Evolutionary conservation across 2,888 invertebrate genomes (phyloP).

Genomic region (Lepidonotus clava): DNA sequence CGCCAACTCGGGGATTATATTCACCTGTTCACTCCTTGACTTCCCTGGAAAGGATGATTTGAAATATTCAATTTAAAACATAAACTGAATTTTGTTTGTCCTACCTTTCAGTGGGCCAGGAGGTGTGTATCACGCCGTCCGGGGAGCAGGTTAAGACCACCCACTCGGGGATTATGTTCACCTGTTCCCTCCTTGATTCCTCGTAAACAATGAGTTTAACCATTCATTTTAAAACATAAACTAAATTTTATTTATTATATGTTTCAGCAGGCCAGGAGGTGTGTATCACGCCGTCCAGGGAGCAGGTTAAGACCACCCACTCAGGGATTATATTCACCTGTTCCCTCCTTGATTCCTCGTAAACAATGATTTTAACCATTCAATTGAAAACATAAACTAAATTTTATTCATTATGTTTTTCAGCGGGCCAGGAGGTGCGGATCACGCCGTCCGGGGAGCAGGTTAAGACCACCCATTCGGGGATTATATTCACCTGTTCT

Average conservation of each 20-base stretch:
- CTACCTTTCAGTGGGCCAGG: constrained; percentile 7
- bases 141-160: constrained; percentile 27
- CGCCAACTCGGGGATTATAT: constrained; percentile 20
- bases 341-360: constrained; percentile 14
- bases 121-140: constrained; percentile 16
- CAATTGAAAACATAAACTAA: too few species aligned
- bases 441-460: constrained; percentile 20
- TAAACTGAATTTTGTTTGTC: too few species aligned
- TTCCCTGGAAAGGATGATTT: constrained; percentile 34
- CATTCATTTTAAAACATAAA: too few species aligned
- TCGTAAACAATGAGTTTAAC: constrained; percentile 5
- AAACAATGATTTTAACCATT: too few species aligned
- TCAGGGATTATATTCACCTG: constrained; percentile 34
- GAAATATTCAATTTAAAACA: too few species aligned
- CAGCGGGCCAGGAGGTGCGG: constrained; percentile 26
- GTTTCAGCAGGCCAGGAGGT: constrained; percentile 9
- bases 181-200: constrained; percentile 24
- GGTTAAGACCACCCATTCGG: constrained; percentile 21
- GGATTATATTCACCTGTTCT: constrained; percentile 30
- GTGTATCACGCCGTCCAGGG: constrained; percentile 11
- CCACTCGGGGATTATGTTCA: constrained; percentile 27
- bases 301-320: constrained; percentile 19
- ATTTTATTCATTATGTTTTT: neutral
- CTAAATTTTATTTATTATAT: constrained; percentile 15
- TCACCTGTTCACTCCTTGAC: constrained; percentile 25